Conservation (phyloP, 2,888 invertebrate species). For the Carterocephalus palaemon region DNA sequence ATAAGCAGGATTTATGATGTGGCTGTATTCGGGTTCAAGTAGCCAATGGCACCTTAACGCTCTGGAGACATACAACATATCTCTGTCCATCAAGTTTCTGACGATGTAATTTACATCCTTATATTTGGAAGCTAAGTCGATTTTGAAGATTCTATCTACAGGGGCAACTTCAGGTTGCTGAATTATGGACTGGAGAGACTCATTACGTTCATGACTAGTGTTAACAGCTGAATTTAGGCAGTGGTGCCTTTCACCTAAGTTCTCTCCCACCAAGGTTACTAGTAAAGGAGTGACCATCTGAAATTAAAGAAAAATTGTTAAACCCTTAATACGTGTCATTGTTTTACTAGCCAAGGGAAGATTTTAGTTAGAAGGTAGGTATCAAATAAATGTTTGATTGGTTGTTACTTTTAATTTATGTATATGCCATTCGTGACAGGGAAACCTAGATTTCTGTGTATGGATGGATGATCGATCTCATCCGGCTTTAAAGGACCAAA, state of each 20-base stretch:
- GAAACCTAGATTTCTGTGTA: too few species aligned
- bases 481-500: too few species aligned
- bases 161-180: conserved; percentile 40
- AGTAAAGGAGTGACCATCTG: conserved; percentile 43
- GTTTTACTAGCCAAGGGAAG: too few species aligned
- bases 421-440: too few species aligned
- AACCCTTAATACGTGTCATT: too few species aligned
- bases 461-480: too few species aligned
- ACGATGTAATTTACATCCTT: conserved; percentile 49
- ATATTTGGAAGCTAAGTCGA: conserved; percentile 51
- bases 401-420: too few species aligned
- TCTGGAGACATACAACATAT: conserved; percentile 58
- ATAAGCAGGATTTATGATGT: conserved; percentile 50
- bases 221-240: conserved; percentile 44
- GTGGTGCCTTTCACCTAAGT: conserved; percentile 46
- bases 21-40: conserved; percentile 36
- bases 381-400: too few species aligned
- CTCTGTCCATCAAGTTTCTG: conserved; percentile 48
- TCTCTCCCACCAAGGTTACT: conserved; percentile 43
- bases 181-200: conserved; percentile 30
- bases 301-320: conserved; percentile 21
- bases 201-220: conserved; percentile 30
- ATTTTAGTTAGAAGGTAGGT: too few species aligned
- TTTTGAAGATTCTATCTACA: conserved; percentile 55
- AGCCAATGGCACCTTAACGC: conserved; percentile 56